phyloP scores from a whole-genome alignment of 2,888 invertebrate genomes.

The Diabrotica balteata region DNA sequence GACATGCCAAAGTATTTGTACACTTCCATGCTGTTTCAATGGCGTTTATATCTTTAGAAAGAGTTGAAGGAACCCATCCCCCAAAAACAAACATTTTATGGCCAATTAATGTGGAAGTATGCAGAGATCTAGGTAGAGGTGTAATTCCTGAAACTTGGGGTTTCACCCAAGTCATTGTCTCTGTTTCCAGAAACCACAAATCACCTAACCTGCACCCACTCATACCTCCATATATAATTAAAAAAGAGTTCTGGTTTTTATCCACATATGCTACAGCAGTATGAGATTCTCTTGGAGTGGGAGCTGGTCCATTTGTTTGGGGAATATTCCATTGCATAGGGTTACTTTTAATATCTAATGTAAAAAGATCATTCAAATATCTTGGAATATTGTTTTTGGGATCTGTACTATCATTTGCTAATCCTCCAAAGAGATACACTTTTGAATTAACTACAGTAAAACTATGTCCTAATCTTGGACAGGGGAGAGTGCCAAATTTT shows the following conservation, averaged over 20 bases:
- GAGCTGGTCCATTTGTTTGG: slow-evolving; percentile 85
- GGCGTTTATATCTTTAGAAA: slow-evolving; percentile 90
- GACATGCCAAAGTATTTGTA: slow-evolving; percentile 93
- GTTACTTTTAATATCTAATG: slow-evolving; percentile 82
- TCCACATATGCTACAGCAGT: slow-evolving; percentile 91
- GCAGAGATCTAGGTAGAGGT: slow-evolving; percentile 93
- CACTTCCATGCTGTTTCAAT: slow-evolving; percentile 94
- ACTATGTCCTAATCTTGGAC: slow-evolving; percentile 95
- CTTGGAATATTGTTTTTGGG: slow-evolving; percentile 97
- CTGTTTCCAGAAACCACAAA: slow-evolving; percentile 94
- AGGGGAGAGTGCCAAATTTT: slow-evolving; percentile 85
- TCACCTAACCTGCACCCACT: slow-evolving; percentile 96
- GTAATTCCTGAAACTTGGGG: slow-evolving; percentile 85
- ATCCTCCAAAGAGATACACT: slow-evolving; percentile 95
- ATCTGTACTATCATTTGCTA: slow-evolving; percentile 97
- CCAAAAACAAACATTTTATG: slow-evolving; percentile 98
- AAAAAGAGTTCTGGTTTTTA: slow-evolving; percentile 77
- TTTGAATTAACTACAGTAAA: slow-evolving; percentile 94
- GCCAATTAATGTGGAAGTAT: slow-evolving; percentile 94
- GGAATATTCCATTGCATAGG: slow-evolving; percentile 90
- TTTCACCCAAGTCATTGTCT: slow-evolving; percentile 93
- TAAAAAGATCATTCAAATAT: slow-evolving; percentile 96
- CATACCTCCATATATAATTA: slow-evolving; percentile 99
- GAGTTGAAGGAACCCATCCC: slow-evolving; percentile 98
- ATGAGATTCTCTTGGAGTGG: slow-evolving; percentile 96